Conservation (phyloP, 2,797 vertebrate species). For the Eremophila alpestris region DNA sequence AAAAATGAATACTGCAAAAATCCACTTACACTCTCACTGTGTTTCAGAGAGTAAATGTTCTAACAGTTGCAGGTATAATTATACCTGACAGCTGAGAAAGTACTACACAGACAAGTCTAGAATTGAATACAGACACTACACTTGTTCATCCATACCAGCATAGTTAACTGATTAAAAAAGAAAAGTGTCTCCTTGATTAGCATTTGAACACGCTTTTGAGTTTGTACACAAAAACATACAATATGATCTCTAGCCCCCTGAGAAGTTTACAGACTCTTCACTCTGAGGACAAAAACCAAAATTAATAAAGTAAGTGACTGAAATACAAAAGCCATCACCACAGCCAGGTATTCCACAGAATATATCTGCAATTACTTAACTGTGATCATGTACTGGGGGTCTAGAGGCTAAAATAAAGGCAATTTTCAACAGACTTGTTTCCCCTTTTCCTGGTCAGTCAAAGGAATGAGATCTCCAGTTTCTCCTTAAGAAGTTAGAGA, state of each 20-base stretch:
- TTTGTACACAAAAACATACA: background rate
- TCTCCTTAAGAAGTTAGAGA: background rate
- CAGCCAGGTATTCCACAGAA: background rate
- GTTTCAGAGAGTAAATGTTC: background rate
- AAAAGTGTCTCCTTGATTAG: background rate
- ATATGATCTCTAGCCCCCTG: background rate
- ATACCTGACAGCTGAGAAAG: slow-evolving; percentile 3
- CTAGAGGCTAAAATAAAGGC: background rate
- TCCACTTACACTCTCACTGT: background rate
- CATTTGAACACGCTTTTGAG: background rate
- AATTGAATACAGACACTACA: background rate
- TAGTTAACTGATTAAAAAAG: background rate
- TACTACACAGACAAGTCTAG: slow-evolving; percentile 8
- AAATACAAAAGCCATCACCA: background rate
- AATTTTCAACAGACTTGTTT: background rate
- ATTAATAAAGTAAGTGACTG: background rate
- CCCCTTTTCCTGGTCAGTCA: background rate
- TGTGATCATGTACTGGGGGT: background rate
- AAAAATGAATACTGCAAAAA: background rate
- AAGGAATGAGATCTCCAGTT: background rate
- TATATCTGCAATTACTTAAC: background rate
- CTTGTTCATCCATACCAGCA: background rate
- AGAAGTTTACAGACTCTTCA: background rate
- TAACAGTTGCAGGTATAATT: slow-evolving; percentile 9
- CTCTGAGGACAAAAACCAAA: background rate